Conservation (phyloP, 2,797 vertebrate genomes). For the Brachymystax lenok region DNA sequence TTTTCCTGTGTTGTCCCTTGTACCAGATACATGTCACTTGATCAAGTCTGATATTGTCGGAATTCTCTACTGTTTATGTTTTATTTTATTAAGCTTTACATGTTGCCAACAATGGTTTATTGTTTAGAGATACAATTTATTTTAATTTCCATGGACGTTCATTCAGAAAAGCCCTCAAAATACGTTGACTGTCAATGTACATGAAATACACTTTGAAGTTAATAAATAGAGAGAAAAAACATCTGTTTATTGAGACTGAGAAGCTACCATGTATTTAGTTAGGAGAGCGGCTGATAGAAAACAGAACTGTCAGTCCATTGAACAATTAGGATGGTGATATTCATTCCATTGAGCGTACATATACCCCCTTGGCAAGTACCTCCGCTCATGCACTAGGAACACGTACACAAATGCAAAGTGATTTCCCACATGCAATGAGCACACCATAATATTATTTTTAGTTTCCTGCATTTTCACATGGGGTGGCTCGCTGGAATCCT, state of each 20-base stretch:
- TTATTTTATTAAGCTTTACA: no score
- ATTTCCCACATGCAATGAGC: slow-evolving; percentile 73
- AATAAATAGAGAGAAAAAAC: not conserved
- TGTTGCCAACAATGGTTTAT: no score
- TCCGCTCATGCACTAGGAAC: slow-evolving; percentile 37
- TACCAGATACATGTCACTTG: no score
- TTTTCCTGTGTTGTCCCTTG: no score
- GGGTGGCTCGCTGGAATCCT: slow-evolving; percentile 72
- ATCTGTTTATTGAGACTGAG: no score
- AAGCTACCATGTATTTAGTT: not conserved
- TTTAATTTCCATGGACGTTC: no score
- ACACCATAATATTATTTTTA: slow-evolving; percentile 81
- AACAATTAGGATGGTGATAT: slow-evolving; percentile 4
- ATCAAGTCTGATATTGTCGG: no score
- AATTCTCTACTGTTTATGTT: no score
- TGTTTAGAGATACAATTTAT: no score
- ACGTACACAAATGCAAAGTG: slow-evolving; percentile 72
- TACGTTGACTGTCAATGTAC: not conserved
- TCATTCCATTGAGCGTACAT: not conserved
- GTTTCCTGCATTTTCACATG: slow-evolving; percentile 78
- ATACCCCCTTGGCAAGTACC: not conserved
- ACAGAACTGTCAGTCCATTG: not conserved
- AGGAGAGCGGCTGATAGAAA: not conserved
- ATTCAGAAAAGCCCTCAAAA: no score
- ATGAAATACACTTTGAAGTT: not conserved